Conservation (phyloP, 2,113 vertebrate genomes). For the Tenrec ecaudatus region DNA sequence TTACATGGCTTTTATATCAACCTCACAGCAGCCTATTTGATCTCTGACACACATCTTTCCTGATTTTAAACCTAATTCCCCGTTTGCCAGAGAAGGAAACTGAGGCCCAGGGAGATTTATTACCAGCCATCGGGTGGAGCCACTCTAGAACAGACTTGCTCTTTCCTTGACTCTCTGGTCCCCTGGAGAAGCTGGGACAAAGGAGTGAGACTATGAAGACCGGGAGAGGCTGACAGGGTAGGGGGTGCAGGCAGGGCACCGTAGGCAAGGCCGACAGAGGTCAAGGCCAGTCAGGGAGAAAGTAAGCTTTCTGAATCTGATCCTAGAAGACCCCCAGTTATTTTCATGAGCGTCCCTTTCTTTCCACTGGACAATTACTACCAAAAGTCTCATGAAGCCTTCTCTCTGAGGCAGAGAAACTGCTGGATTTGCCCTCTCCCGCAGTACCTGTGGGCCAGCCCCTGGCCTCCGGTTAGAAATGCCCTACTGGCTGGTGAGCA, state of each 20-base stretch:
- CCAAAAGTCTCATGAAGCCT: background rate
- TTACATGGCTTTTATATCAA: background rate
- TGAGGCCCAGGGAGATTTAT: background rate
- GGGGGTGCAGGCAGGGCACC: background rate
- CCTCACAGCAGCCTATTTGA: background rate
- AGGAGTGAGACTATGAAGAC: background rate
- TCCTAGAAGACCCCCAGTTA: background rate
- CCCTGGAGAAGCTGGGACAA: background rate
- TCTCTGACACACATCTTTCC: too few relatives aligned
- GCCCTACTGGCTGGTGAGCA: background rate
- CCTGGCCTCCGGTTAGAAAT: background rate
- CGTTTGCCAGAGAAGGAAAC: background rate
- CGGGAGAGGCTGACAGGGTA: too few relatives aligned
- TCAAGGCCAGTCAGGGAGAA: background rate
- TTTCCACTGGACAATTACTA: background rate
- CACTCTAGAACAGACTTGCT: background rate
- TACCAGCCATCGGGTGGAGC: background rate
- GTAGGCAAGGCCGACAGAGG: background rate
- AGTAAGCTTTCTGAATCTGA: too few relatives aligned
- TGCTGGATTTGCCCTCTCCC: too few relatives aligned
- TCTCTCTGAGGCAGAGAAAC: background rate
- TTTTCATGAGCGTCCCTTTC: background rate
- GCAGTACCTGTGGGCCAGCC: background rate
- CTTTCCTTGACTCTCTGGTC: background rate
- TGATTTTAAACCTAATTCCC: background rate